Evolutionary conservation across 1,140 invertebrate genomes (phyloP), one percentile per base, ranked within the genome.

Genomic region (Ridgeia piscesae): DNA sequence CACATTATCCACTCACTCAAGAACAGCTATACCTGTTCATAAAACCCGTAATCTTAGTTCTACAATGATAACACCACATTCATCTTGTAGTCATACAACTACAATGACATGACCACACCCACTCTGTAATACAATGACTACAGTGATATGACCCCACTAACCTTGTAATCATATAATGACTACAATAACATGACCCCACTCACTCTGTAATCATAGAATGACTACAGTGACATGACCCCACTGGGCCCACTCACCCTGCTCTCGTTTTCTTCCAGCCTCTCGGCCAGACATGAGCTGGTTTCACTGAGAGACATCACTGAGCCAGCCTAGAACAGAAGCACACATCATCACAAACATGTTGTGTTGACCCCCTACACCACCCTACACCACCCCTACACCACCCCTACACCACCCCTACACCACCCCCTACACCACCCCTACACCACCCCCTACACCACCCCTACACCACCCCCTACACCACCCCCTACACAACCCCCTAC

Each of bases 241-340:
- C 91, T 33, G 33, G 31, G 2, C 33, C 27, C 50, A 89, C 91
- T n/a, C 58, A 92, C 91, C 91, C 33, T 50, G 34, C 88, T 92
- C 89, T 92, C 77, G 34, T 31, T 58, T 88, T 92, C 91, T 31
- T 92, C 91, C 50, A 92, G 58, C 34, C 88, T 92, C 77, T 77
- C 48, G 6, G 77, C 91, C 17, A 92, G 34, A 48, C 88, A 35
- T 48, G 48, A 91, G 33, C 48, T 91, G 11, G 35, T 34, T 42
- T 35, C 35, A 50, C 91, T 58, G 48, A 91, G 48, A 17, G 48
- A 58, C 35, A 48, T 58, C 35, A 48, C 42, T 4, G 91, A 91
- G 33, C 91, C 91, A 14, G 33, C 34, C 48, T 35, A n/a, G 6
- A 91, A 77, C 58, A 77, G 58, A 77, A 77, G 4, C 58, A 77